phyloP scores from a whole-genome alignment of 2,888 invertebrate species.

The Heliconius erato region DNA sequence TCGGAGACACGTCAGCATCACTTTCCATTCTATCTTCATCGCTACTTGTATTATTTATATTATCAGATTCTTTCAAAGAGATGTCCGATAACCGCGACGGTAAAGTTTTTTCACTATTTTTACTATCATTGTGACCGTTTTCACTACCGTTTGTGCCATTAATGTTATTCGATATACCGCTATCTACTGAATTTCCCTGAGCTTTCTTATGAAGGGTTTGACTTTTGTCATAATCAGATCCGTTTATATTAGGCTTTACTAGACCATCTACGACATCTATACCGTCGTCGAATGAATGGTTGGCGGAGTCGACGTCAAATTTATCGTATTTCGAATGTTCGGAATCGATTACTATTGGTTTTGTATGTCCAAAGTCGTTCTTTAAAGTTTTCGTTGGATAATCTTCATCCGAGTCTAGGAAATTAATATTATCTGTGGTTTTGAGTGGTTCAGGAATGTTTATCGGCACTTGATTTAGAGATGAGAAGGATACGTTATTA shows the following conservation, averaged over 20 bases:
- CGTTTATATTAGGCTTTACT: constrained; percentile 63
- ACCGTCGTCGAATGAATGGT: constrained; percentile 80
- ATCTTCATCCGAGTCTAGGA: constrained; percentile 78
- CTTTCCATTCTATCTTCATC: constrained; percentile 78
- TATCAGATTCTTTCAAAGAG: constrained; percentile 74
- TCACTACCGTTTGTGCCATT: constrained; percentile 62
- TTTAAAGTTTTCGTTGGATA: constrained; percentile 78
- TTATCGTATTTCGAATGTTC: constrained; percentile 72
- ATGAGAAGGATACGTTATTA: constrained; percentile 77
- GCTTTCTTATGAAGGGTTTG: constrained; percentile 70
- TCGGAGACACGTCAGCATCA: constrained; percentile 71
- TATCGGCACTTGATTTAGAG: constrained; percentile 76
- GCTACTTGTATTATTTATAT: constrained; percentile 66
- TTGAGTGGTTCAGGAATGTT: constrained; percentile 80
- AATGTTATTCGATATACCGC: constrained; percentile 78
- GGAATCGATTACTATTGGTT: constrained; percentile 80
- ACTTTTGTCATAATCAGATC: constrained; percentile 60
- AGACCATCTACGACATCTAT: constrained; percentile 76
- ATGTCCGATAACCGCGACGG: constrained; percentile 73
- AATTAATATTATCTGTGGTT: constrained; percentile 68
- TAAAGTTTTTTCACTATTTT: constrained; percentile 61
- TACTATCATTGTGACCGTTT: constrained; percentile 57
- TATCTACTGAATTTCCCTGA: constrained; percentile 79
- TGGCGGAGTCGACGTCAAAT: constrained; percentile 75
- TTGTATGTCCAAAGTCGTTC: constrained; percentile 80